A percentile compares a stretch with the other conserved stretches of the same genome.
These are phyloP conservation scores for Cyphomyrus plagiostoma DNA, from an alignment of 2,113 vertebrate species.

Conservation along the genomic window DNA sequence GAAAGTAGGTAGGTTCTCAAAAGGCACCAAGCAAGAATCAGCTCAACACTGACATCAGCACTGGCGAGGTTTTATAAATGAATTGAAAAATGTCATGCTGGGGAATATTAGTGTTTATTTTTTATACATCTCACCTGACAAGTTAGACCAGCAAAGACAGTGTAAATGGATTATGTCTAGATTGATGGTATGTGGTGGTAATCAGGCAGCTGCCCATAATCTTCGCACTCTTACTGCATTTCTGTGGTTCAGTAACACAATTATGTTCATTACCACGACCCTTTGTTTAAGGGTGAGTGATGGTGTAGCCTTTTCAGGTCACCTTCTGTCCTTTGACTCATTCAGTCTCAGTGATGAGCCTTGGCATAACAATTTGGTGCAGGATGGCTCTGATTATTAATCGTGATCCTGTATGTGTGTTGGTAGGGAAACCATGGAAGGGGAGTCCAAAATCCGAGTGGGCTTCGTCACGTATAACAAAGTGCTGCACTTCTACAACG, in stretches of 20 bases:
- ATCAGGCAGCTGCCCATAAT: neutral
- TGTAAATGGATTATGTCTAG: neutral
- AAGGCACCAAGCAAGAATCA: neutral
- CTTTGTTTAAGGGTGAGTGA: neutral
- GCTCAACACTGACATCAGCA: neutral
- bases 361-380: neutral
- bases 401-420: neutral
- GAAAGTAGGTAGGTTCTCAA: neutral
- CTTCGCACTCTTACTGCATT: no score
- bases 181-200: neutral
- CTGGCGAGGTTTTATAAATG: neutral
- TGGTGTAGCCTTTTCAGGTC: neutral
- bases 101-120: neutral
- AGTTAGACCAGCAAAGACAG: neutral
- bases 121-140: neutral
- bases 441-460: constrained; percentile 81
- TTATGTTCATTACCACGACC: neutral
- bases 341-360: neutral
- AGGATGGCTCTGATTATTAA: neutral
- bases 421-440: constrained; percentile 81
- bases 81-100: neutral
- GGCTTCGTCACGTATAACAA: constrained; percentile 99
- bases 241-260: neutral
- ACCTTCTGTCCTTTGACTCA: neutral
- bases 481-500: constrained; percentile 97